Conservation (phyloP, 1,140 invertebrate species). For the Pseudobourletiella spinata region DNA sequence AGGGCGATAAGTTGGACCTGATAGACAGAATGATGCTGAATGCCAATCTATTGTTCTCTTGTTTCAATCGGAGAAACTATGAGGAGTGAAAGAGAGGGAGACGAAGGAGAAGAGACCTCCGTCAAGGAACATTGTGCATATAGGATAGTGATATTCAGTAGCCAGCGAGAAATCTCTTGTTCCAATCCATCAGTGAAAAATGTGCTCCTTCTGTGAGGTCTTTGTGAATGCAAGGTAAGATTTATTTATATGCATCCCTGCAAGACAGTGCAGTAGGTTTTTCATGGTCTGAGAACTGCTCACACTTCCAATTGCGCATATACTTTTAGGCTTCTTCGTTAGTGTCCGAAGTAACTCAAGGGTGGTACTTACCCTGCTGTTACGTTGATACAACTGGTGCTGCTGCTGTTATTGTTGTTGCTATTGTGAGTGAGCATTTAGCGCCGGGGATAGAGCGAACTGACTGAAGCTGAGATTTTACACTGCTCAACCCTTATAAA, state of each 20-base stretch:
- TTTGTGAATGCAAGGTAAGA: neutral
- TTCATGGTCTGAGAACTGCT: too few species aligned
- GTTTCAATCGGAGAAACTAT: conserved; percentile 9
- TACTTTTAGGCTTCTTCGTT: too few species aligned
- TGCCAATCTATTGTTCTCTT: conserved; percentile 19
- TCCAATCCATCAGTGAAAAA: conserved; percentile 24
- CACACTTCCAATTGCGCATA: too few species aligned
- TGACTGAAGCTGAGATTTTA: too few species aligned
- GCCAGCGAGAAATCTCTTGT: conserved; percentile 17
- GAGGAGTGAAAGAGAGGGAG: neutral
- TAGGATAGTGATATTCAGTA: neutral
- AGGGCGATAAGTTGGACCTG: conserved; percentile 20
- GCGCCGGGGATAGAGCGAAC: too few species aligned
- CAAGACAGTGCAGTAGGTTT: neutral
- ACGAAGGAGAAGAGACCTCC: neutral
- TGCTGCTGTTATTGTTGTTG: too few species aligned
- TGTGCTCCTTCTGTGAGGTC: conserved; percentile 13
- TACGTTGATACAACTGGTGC: too few species aligned
- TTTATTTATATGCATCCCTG: neutral
- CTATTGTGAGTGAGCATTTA: too few species aligned
- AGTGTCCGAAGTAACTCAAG: too few species aligned
- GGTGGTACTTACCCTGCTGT: too few species aligned
- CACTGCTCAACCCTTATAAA: too few species aligned
- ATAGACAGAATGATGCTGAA: conserved; percentile 24
- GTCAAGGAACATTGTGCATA: neutral